phyloP scores from a whole-genome alignment of 1,140 invertebrate genomes.

The Pseudomyrmex cubaensis region DNA sequence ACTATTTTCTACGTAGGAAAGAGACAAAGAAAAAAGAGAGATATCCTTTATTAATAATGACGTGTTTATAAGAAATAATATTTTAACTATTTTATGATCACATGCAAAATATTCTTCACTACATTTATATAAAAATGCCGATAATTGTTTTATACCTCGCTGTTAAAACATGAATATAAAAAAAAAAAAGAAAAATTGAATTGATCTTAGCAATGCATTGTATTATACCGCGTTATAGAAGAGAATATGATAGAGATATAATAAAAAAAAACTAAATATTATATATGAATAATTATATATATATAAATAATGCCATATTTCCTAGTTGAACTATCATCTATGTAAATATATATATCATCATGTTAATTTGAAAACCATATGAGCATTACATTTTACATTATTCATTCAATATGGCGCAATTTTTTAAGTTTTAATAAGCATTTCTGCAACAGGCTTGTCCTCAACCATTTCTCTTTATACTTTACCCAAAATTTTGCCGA shows the following conservation, averaged over 20 bases:
- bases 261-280: not conserved
- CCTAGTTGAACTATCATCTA: conserved; percentile 24
- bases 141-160: conserved; percentile 39
- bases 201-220: conserved; percentile 10
- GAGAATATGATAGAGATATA: conserved; percentile 14
- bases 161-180: conserved; percentile 1
- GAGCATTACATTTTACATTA: too few relatives aligned
- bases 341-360: not conserved
- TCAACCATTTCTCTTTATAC: too few relatives aligned
- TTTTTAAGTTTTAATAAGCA: too few relatives aligned
- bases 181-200: conserved; percentile 1
- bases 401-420: too few relatives aligned
- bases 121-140: conserved; percentile 10
- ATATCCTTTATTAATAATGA: not conserved
- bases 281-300: not conserved
- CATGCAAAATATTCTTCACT: conserved; percentile 2
- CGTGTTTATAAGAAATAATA: conserved; percentile 18
- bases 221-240: conserved; percentile 20
- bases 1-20: not conserved
- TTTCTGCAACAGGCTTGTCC: too few relatives aligned
- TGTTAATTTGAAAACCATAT: too few relatives aligned
- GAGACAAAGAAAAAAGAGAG: too few relatives aligned
- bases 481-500: too few relatives aligned
- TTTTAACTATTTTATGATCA: conserved; percentile 7
- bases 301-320: conserved; percentile 1